Percentiles rank a stretch among this genome's conserved stretches.
phyloP scores from a whole-genome alignment of 1,140 invertebrate species.

The Ptiloglossa arizonensis region DNA sequence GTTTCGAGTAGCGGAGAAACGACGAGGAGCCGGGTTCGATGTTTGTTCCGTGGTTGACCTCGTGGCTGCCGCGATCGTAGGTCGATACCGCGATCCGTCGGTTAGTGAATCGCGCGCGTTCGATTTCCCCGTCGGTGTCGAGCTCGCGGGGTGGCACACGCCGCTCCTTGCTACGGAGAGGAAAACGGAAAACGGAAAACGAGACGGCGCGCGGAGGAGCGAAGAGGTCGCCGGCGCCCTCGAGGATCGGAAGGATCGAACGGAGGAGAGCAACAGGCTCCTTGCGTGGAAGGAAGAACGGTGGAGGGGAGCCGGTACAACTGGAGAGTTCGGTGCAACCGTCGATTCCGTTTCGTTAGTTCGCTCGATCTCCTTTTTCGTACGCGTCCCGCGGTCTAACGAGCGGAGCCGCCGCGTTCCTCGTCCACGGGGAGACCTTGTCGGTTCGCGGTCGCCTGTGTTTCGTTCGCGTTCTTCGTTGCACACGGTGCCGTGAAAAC shows the following conservation, averaged over 20 bases:
- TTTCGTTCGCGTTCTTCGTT: constrained; percentile 19
- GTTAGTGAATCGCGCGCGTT: constrained; percentile 20
- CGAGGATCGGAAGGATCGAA: constrained; percentile 54
- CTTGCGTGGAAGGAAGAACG: constrained; percentile 53
- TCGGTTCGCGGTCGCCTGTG: constrained; percentile 39
- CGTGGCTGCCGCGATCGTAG: constrained; percentile 23
- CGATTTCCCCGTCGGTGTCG: constrained; percentile 2
- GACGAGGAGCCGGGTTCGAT: no score
- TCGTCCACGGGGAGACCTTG: constrained; percentile 36
- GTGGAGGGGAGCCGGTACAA: constrained; percentile 48
- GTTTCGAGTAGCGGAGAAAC: not conserved
- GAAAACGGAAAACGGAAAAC: constrained; percentile 26
- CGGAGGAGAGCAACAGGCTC: constrained; percentile 57
- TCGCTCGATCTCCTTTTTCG: constrained; percentile 46
- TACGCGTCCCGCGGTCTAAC: constrained; percentile 34
- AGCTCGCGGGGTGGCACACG: not conserved
- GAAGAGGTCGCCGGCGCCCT: constrained; percentile 27
- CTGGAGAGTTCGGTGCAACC: constrained; percentile 49
- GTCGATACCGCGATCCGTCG: constrained; percentile 8
- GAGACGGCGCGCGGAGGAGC: constrained; percentile 16
- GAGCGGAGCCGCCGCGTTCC: constrained; percentile 8
- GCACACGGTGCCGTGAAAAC: constrained; percentile 38
- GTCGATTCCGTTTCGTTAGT: constrained; percentile 53
- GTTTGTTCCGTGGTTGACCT: no score
- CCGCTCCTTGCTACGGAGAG: no score